phyloP scores from a whole-genome alignment of 2,888 invertebrate species.

The Cosmia pyralina region DNA sequence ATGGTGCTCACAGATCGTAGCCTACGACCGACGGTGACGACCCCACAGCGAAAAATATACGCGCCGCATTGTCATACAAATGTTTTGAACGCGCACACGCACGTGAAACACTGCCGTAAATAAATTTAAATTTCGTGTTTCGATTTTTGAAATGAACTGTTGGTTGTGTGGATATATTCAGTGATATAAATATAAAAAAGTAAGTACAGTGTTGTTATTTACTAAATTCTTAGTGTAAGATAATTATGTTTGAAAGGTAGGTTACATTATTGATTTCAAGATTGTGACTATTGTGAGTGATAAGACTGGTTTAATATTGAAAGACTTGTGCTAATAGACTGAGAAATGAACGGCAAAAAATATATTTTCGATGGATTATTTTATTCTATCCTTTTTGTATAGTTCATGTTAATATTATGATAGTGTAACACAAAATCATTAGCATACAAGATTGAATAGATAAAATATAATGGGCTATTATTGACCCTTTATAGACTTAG shows the following conservation, averaged over 20 bases:
- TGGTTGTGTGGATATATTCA: slow-evolving; percentile 36
- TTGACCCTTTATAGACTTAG: background rate
- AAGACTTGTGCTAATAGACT: slow-evolving; percentile 29
- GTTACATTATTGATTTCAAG: slow-evolving; percentile 39
- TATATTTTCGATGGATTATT: too few relatives aligned
- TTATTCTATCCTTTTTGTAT: background rate
- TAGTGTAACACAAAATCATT: slow-evolving; percentile 7
- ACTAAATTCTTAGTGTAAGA: slow-evolving; percentile 1
- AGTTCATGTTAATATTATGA: background rate
- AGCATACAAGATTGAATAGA: slow-evolving; percentile 10
- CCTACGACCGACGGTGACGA: slow-evolving; percentile 78
- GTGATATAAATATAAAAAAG: slow-evolving; percentile 14
- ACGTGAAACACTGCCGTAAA: slow-evolving; percentile 35
- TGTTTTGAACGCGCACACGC: slow-evolving; percentile 69
- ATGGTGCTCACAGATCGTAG: slow-evolving; percentile 73
- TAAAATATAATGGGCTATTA: slow-evolving; percentile 28
- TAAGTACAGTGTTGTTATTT: slow-evolving; percentile 39
- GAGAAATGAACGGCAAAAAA: background rate
- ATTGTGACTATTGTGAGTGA: slow-evolving; percentile 23
- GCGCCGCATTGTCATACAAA: slow-evolving; percentile 83
- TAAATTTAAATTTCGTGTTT: slow-evolving; percentile 27
- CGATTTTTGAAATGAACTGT: slow-evolving; percentile 40
- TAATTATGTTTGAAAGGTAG: slow-evolving; percentile 14
- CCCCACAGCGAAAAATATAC: slow-evolving; percentile 76
- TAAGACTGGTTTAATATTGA: slow-evolving; percentile 26